Evolutionary conservation across 1,140 invertebrate genomes (phyloP).

Genomic region (Teleopsis dalmanni): DNA sequence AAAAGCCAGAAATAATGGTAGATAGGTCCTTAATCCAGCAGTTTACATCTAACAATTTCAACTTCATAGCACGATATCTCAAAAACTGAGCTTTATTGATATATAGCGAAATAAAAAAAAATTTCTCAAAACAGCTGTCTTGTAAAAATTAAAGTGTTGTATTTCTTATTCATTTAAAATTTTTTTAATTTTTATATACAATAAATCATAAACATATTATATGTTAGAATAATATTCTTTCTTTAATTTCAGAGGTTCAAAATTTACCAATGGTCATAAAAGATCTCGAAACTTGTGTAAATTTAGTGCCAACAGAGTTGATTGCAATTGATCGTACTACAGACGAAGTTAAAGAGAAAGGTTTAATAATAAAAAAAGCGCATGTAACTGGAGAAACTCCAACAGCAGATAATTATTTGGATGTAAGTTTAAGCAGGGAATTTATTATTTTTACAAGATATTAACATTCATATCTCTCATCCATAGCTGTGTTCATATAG

Average conservation of each 20-base stretch:
- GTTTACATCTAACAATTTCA: no score
- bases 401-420: constrained; percentile 30
- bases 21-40: no score
- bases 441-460: not conserved
- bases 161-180: no score
- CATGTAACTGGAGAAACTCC: constrained; percentile 26
- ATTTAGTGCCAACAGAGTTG: constrained; percentile 29
- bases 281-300: constrained; percentile 22
- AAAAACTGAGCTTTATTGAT: no score
- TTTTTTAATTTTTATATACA: not conserved
- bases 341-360: constrained; percentile 18
- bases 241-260: constrained; percentile 22
- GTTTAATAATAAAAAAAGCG: constrained; percentile 19
- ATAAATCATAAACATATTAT: no score
- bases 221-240: not conserved
- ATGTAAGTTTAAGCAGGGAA: constrained; percentile 19
- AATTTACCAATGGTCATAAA: constrained; percentile 16
- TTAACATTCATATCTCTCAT: not conserved
- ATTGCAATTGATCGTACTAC: constrained; percentile 10
- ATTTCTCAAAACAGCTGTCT: no score
- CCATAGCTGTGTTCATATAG: constrained; percentile 30
- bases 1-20: no score
- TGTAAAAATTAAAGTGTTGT: no score
- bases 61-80: no score
- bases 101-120: no score